Evolutionary conservation across 2,113 vertebrate genomes (phyloP).

Genomic region (Pantherophis guttatus): DNA sequence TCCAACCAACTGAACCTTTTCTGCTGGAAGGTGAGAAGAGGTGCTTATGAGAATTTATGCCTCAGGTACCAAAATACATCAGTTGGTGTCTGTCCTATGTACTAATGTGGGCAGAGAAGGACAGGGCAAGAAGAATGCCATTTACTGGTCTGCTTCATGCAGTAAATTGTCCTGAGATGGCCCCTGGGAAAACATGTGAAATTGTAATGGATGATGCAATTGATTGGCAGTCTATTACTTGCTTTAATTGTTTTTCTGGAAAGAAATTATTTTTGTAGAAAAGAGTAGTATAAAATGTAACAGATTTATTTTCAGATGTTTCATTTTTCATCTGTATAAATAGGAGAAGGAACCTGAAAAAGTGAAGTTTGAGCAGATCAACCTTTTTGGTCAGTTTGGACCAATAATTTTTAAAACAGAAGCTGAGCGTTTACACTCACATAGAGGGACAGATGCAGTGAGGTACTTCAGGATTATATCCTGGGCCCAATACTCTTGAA

Average conservation of each 20-base stretch:
- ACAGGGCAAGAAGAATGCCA: neutral
- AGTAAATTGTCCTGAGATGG: neutral
- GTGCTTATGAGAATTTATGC: neutral
- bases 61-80: neutral
- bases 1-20: neutral
- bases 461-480: neutral
- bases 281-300: neutral
- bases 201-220: neutral
- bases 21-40: neutral
- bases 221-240: neutral
- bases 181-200: neutral
- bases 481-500: neutral
- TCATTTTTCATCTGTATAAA: neutral
- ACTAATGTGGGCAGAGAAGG: neutral
- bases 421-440: neutral
- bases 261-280: neutral
- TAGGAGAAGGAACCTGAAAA: neutral
- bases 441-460: neutral
- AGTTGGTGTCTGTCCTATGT: neutral
- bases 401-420: neutral
- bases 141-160: neutral
- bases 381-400: neutral
- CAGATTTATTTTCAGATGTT: neutral
- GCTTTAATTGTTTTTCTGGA: neutral
- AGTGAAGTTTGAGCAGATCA: neutral